Conservation (phyloP, 2,113 vertebrate species). For the Suricata suricatta region DNA sequence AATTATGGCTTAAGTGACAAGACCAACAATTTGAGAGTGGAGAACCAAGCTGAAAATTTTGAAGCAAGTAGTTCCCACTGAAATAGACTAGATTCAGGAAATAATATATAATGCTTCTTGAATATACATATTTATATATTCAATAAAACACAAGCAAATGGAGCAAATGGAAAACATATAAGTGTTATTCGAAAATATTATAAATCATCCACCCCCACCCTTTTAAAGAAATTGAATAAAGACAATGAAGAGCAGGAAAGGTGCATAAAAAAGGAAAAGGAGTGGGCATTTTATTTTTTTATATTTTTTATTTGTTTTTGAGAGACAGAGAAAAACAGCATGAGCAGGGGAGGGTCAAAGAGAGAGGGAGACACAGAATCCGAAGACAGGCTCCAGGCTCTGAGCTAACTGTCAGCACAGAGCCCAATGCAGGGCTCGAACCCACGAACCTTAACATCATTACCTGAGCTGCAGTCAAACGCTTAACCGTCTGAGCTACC, state of each 20-base stretch:
- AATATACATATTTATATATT: background rate
- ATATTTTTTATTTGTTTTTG: too few species aligned
- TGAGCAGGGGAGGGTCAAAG: too few species aligned
- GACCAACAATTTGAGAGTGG: background rate
- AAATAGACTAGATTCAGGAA: background rate
- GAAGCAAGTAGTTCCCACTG: background rate
- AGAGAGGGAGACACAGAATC: too few species aligned
- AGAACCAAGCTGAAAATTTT: background rate
- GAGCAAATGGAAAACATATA: background rate
- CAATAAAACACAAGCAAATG: background rate
- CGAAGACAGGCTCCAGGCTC: too few species aligned
- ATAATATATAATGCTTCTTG: background rate
- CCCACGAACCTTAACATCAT: too few species aligned
- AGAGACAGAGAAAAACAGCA: too few species aligned
- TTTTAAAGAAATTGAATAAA: slow-evolving; percentile 28
- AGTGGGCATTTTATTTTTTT: too few species aligned
- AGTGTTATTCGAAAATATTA: slow-evolving; percentile 32
- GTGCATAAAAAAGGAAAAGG: background rate
- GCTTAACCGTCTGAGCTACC: too few species aligned
- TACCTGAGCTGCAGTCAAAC: too few species aligned
- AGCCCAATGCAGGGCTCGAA: too few species aligned
- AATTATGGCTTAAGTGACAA: background rate
- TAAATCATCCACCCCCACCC: background rate
- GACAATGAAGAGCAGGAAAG: background rate
- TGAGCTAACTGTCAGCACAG: too few species aligned